Conservation (phyloP, 2,113 vertebrate genomes). For the Synodontis membranacea region DNA sequence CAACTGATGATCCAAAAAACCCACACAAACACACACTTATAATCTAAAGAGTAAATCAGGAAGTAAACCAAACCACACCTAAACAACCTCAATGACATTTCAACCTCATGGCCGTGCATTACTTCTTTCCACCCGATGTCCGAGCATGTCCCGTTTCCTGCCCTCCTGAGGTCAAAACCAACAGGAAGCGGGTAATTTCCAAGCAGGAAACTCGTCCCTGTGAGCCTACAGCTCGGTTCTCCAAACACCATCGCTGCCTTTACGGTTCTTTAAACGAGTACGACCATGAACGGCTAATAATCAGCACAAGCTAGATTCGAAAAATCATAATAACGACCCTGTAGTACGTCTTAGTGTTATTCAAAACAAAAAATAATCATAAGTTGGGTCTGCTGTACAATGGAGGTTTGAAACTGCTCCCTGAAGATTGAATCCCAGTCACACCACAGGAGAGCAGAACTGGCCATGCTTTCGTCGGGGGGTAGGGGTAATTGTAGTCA, state of each 20-base stretch:
- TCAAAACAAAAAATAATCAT: not conserved
- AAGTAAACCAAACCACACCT: not conserved
- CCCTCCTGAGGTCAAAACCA: not conserved
- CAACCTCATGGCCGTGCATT: too few species aligned
- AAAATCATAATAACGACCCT: not conserved
- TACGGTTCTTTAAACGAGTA: not conserved
- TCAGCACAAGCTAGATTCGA: not conserved
- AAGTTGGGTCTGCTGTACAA: not conserved
- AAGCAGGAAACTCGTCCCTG: constrained; percentile 9
- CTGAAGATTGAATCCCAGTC: not conserved
- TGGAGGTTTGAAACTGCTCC: not conserved
- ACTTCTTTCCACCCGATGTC: not conserved
- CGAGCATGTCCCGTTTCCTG: not conserved
- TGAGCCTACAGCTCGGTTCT: not conserved
- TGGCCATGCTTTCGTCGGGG: too few species aligned
- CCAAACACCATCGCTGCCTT: not conserved
- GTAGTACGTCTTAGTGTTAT: not conserved
- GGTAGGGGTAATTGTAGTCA: too few species aligned
- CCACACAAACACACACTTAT: not conserved
- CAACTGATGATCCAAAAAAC: not conserved
- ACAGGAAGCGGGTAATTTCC: constrained; percentile 18
- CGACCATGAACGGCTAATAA: not conserved
- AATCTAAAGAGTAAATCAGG: not conserved
- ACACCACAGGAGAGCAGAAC: too few species aligned
- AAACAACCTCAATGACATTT: not conserved